Evolutionary conservation across 2,113 vertebrate genomes (phyloP), one percentile per base, ranked within the genome.

Genomic region (Leptobrachium leishanense): DNA sequence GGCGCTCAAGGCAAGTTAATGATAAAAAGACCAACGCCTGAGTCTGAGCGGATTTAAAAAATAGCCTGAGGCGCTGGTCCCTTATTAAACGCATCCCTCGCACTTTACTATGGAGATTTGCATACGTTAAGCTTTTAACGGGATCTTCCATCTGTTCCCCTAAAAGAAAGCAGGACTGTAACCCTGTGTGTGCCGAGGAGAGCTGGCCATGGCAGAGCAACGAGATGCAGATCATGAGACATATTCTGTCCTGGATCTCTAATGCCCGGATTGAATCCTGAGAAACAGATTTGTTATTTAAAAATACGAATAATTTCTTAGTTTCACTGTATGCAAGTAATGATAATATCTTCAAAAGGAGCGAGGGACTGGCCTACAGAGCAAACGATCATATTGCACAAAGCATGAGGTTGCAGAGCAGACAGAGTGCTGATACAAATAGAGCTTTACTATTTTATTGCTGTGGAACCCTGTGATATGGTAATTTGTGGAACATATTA

Each of bases 1-100:
- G 95, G 90, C 86, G 96, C 96, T 98, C 91, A 95, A 94, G 96
- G 96, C 96, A 84, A 93, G 94, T 93, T 95, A 94, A 95, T 95
- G 96, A 98, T 97, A 93, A 97, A 95, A 93, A 93, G 92, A 92
- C 87, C 82, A 91, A 92, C 93, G 93, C 92, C 91, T 86, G 86
- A 90, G 94, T 95, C 94, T 94, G 92, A 86, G 91, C 93, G 95
- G 96, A 95, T 95, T 96, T 94, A 93, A 95, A 94, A 93, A 87
- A 87, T 87, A 94, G 94, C 97, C 95, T 15, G 92, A 95, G 97
- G 97, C 97, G 86, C 92, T 93, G 86, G 93, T 91, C 93, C 87
- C 94, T 93, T 94, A 95, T 95, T 95, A 92, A 95, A 96, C 95
- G 94, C 95, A 94, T 95, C 95, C 96, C 91, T 88, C 93, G 93